A percentile compares a stretch with the other conserved stretches of the same genome.
These are phyloP conservation scores for Fregetta grallaria DNA, from an alignment of 2,113 vertebrate genomes.

Conservation along the genomic window DNA sequence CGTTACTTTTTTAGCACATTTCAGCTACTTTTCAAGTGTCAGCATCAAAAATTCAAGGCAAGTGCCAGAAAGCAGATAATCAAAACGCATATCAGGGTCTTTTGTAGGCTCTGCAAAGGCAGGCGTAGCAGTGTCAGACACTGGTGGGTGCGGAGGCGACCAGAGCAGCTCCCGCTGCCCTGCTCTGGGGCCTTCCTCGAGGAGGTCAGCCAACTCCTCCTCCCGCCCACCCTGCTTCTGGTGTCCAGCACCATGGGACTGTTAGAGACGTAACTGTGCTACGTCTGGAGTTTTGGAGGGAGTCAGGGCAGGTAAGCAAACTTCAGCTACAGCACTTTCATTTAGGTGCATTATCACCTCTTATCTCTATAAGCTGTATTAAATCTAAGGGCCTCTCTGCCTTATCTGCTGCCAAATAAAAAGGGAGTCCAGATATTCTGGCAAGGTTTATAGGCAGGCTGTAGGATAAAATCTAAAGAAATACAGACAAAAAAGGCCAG, in stretches of 20 bases:
- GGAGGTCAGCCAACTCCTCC: not conserved
- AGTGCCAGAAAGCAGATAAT: not conserved
- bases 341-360: constrained; percentile 34
- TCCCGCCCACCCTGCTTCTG: not conserved
- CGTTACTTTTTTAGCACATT: not conserved
- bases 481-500: not conserved
- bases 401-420: constrained; percentile 46
- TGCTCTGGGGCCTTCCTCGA: not conserved
- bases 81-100: not conserved
- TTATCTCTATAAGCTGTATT: constrained; percentile 33
- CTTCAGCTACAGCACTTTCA: not conserved
- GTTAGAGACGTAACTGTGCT: not conserved
- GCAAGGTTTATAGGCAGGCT: constrained; percentile 22
- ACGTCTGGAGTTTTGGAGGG: not conserved
- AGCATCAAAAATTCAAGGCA: not conserved
- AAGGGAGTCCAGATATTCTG: constrained; percentile 20
- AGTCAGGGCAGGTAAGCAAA: not conserved
- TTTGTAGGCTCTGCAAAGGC: not conserved
- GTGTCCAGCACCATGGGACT: not conserved
- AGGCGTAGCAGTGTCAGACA: not conserved
- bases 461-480: constrained; percentile 20
- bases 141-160: not conserved
- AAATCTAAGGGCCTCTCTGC: constrained; percentile 11
- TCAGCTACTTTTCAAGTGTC: not conserved
- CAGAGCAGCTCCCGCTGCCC: not conserved